Evolutionary conservation across 2,888 invertebrate genomes (phyloP).

Genomic region (Conomelus anceps): DNA sequence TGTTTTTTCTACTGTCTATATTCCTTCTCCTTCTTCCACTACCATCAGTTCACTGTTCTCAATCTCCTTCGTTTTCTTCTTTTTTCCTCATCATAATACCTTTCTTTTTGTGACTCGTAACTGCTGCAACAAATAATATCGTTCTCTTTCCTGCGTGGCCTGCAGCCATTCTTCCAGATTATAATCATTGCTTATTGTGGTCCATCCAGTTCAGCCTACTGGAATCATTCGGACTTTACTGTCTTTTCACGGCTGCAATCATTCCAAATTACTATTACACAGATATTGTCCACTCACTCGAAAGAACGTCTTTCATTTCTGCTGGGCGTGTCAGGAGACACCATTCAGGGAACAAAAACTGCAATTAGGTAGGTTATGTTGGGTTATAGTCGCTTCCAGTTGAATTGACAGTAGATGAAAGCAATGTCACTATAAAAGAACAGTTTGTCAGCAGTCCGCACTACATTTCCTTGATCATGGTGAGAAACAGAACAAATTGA

Average conservation of each 20-base stretch:
- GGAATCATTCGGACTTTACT: not conserved
- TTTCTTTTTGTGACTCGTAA: not conserved
- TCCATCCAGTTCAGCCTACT: not conserved
- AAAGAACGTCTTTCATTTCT: not conserved
- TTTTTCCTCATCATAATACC: not conserved
- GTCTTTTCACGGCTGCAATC: not conserved
- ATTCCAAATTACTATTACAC: not conserved
- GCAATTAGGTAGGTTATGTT: not conserved
- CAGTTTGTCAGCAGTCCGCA: too few relatives aligned
- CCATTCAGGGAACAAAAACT: not conserved
- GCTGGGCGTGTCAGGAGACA: not conserved
- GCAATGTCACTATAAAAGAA: too few relatives aligned
- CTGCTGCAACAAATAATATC: not conserved
- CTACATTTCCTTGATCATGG: too few relatives aligned
- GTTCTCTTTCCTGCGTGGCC: not conserved
- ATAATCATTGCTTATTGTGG: not conserved
- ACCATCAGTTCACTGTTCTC: not conserved
- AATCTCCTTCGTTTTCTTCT: not conserved
- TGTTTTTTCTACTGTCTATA: not conserved
- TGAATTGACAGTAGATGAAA: not conserved
- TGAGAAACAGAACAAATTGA: too few relatives aligned
- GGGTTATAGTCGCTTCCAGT: too few relatives aligned
- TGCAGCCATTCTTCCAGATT: not conserved
- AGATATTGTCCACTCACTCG: not conserved
- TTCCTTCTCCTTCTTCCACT: too few relatives aligned